phyloP scores from a whole-genome alignment of 1,140 invertebrate species.

The Solenopsis invicta region DNA sequence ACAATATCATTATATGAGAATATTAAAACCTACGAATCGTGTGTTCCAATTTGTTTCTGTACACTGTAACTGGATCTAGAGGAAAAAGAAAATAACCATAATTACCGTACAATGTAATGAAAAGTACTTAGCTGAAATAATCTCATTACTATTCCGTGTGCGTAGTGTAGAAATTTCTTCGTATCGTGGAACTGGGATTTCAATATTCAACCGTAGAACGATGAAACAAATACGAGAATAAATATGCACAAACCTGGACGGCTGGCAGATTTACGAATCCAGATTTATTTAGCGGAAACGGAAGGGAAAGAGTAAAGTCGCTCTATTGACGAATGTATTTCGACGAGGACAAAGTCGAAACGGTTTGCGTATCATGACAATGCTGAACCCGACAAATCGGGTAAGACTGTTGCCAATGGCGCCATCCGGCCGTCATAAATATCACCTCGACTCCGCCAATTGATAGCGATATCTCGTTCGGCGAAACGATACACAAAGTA shows the following conservation, averaged over 20 bases:
- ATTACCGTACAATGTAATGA: not conserved
- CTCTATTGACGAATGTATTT: conserved; percentile 56
- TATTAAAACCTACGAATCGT: not conserved
- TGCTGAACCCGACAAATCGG: conserved; percentile 38
- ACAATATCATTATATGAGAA: not conserved
- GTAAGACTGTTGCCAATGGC: conserved; percentile 62
- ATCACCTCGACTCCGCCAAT: conserved; percentile 57
- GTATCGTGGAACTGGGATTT: not conserved
- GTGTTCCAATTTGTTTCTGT: not conserved
- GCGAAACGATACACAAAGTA: conserved; percentile 66
- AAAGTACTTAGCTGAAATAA: not conserved
- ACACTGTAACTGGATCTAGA: not conserved
- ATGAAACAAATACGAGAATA: conserved; percentile 27
- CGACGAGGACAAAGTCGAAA: conserved; percentile 43
- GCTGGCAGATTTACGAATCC: conserved; percentile 53
- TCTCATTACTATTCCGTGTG: not conserved
- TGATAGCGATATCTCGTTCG: conserved; percentile 59
- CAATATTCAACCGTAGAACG: not conserved
- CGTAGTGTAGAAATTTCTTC: not conserved
- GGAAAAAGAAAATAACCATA: not conserved
- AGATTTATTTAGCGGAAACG: conserved; percentile 54
- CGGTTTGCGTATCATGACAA: conserved; percentile 45
- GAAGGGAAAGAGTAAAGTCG: conserved; percentile 48
- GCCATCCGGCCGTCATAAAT: conserved; percentile 63
- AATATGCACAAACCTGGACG: conserved; percentile 33